phyloP scores from a whole-genome alignment of 2,888 invertebrate genomes.

The Tridacna crocea region DNA sequence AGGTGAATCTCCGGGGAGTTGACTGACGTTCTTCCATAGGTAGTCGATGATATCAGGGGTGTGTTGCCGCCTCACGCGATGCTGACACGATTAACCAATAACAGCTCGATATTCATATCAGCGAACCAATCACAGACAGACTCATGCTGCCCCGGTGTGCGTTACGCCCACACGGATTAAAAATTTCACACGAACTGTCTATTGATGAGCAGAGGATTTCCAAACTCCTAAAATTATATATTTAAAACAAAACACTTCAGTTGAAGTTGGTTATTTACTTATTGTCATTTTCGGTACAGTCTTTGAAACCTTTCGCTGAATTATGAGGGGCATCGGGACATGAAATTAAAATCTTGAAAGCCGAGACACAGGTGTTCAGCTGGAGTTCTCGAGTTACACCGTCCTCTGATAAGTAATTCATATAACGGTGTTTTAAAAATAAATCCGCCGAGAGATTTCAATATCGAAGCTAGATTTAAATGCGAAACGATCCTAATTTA shows the following conservation, averaged over 20 bases:
- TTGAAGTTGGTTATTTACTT: slow-evolving; percentile 24
- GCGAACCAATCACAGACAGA: slow-evolving; percentile 11
- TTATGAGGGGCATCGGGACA: slow-evolving; percentile 31
- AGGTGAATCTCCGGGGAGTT: not conserved
- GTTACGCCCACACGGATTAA: slow-evolving; percentile 40
- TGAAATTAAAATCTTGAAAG: slow-evolving; percentile 51
- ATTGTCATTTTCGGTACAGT: slow-evolving; percentile 25
- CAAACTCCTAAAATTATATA: slow-evolving; percentile 19
- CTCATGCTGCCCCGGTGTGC: slow-evolving; percentile 18
- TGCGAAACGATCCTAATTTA: slow-evolving; percentile 21
- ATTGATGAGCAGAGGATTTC: slow-evolving; percentile 6
- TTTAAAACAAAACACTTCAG: slow-evolving; percentile 34
- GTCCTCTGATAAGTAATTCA: slow-evolving; percentile 57
- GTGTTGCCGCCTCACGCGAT: slow-evolving; percentile 2
- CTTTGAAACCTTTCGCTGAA: slow-evolving; percentile 22
- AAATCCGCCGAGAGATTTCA: slow-evolving; percentile 20
- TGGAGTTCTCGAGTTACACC: slow-evolving; percentile 45
- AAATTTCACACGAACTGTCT: not conserved
- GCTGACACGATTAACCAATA: slow-evolving; percentile 18
- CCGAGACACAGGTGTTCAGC: slow-evolving; percentile 50
- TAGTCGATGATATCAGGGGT: not conserved
- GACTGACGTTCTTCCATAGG: slow-evolving; percentile 5
- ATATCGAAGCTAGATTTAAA: slow-evolving; percentile 5
- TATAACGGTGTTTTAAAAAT: slow-evolving; percentile 47
- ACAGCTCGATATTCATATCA: not conserved